Evolutionary conservation across 2,888 invertebrate genomes (phyloP), one percentile per base, ranked within the genome.

Genomic region (Rhagonycha lutea): DNA sequence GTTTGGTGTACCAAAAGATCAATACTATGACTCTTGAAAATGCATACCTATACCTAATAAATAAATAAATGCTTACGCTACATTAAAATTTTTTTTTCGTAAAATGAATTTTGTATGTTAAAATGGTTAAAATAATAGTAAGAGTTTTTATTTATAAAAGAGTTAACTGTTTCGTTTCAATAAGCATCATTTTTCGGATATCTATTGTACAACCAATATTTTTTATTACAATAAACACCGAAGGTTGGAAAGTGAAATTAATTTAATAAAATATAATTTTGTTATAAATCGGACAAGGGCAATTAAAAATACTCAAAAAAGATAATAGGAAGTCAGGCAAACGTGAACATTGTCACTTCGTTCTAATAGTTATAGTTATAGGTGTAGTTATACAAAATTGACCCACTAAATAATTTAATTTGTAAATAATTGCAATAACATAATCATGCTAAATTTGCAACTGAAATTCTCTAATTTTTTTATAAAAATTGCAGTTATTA

Each of bases 231-330:
- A 3, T 24, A 24, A 65, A 23, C 12, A 65, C 24, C 12, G 26
- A 65, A 65, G 63, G 63, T 65, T 24, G 63, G n/a, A 65, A 65
- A 65, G 63, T 65, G 63, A 65, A 65, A 65, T 24, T 65, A 24
- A 65, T 65, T 24, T 65, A 24, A 24, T 65, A 65, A 65, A 63
- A 65, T 65, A 26, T 47, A n/a, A 26, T 65, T 65, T 65, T 26
- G n/a, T 65, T 23, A 24, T 24, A 65, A 65, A 26, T 65, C 26
- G 63, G 23, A 65, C 63, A 65, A 65, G 63, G 63, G 63, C 63
- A 65, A 65, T 65, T 47, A 47, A 47, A 47, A 24, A n/a, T 14
- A 18, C 9, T 24, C 24, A 65, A 65, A 24, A 65, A 61, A 65
- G 12, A 26, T 65, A 65, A 65, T 24, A 65, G 24, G 18, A 65